Evolutionary conservation across 2,113 vertebrate genomes (phyloP), one percentile per base, ranked within the genome.

Genomic region (Nesogale talazaci): DNA sequence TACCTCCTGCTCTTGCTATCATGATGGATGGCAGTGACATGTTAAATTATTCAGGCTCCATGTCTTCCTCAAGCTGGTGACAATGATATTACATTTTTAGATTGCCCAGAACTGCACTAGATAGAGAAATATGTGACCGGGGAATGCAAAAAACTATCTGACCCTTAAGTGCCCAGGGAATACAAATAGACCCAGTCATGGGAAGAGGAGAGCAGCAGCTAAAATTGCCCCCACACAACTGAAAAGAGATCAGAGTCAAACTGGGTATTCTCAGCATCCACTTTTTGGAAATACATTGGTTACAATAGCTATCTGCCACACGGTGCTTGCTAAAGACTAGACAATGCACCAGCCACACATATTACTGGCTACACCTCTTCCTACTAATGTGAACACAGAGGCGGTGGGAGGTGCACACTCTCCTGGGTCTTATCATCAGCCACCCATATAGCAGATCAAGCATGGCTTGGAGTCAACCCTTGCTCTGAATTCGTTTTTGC

Each of bases 11-110:
- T 15, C 82, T 88, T 94, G 94, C 82, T 22, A 97, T 95, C 0
- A 23, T 98, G 98, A 98, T 98, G 98, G 98, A 98, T 98, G 97
- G 97, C 6, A 96, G 98, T 98, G 98, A 98, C 98, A 98, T 89
- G 97, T 98, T 98, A 97, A 97, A 98, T 98, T 98, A 98, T 97
- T 97, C 94, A 94, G 96, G 96, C 97, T 97, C 96, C 95, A 67
- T 97, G 97, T 98, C 98, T 98, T 98, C 88, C 59, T 97, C 77
- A 95, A 96, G 96, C 95, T 84, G 95, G 92, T 97, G 98, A 98
- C 98, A 98, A 97, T 77, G 59, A 98, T 98, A 98, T 97, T 98
- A 97, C 97, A 98, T 98, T 98, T 98, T 98, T 90, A 98, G 97
- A 98, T 98, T 98, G 97, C 96, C 96, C 97, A 97, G 96, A 97